Evolutionary conservation across 2,113 vertebrate genomes (phyloP), one percentile per base, ranked within the genome.

Genomic region (Aegithalos caudatus): DNA sequence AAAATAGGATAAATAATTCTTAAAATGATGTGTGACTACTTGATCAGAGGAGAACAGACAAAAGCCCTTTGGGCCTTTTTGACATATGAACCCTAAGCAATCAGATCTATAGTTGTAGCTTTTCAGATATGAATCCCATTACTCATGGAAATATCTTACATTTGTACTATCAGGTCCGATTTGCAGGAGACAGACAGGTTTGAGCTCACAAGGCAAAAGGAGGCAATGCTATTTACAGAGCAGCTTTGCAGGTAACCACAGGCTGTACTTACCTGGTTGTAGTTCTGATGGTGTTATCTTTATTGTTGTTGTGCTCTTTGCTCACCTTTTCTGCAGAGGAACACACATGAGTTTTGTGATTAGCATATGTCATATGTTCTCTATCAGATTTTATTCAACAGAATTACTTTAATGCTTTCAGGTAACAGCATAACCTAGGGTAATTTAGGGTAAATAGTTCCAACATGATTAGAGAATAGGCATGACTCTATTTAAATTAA

Each of bases 301-400:
- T 99, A 83, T 96, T 98, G 97, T 99, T 99, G 98, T 99, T 99
- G 97, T 99, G 99, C 97, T 99, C 99, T 98, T 99, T 99, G 98
- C 99, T 99, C 98, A 99, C 99, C 98, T 99, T 99, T 98, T 99
- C 99, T 99, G 98, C 53, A 98, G 69, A 88, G 81, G 83, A 95
- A 97, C 27, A 95, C 21, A 95, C 7, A 65, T 28, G 28, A 21
- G 15, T 35, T 82, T 78, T 82, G 45, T 53, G 31, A 94, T 85
- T 79, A 95, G 64, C 54, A 40, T 50, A 14, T 3, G 8, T 37
- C 15, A 6, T 12, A 64, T 33, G 28, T 69, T 88, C n/a, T 44
- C 40, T 38, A 29, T 35, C 37, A 61, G 44, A 22, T 58, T 93
- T 86, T 70, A 88, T 65, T 70, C 45, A 77, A 53, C 25, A 71